Evolutionary conservation across 2,113 vertebrate genomes (phyloP).

Genomic region (Nycticorax nycticorax): DNA sequence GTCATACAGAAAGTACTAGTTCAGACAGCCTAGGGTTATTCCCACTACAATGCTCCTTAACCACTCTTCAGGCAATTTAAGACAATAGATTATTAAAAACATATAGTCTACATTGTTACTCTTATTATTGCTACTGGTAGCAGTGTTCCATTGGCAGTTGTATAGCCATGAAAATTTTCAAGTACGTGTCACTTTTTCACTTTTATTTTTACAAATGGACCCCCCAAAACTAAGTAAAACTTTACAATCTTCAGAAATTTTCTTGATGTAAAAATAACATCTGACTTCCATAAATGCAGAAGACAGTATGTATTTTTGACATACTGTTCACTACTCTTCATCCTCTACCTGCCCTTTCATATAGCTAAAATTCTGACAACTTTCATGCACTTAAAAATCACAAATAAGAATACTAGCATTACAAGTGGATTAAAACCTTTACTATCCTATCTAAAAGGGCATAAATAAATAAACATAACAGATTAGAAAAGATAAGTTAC

Average conservation of each 20-base stretch:
- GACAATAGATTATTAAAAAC: not conserved
- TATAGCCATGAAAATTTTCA: not conserved
- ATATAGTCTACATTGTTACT: not conserved
- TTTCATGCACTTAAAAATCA: not conserved
- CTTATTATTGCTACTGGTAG: not conserved
- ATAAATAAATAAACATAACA: not conserved
- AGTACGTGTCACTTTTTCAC: not conserved
- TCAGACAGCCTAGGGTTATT: not conserved
- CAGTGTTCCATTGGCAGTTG: not conserved
- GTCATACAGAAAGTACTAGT: not conserved
- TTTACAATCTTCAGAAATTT: not conserved
- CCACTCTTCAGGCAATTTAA: not conserved
- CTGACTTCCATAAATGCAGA: not conserved
- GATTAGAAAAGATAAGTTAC: not conserved
- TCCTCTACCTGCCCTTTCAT: not conserved
- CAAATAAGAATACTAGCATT: not conserved
- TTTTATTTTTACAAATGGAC: not conserved
- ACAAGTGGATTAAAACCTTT: not conserved
- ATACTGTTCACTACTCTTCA: not conserved
- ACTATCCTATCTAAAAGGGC: not conserved
- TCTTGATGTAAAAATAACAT: not conserved
- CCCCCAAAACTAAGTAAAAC: not conserved
- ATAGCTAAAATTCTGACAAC: not conserved
- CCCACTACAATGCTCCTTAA: not conserved
- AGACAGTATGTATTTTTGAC: not conserved